Base-by-base conservation (phyloP, 2,113 vertebrate genomes). In the Lethenteron reissneri region DNA sequence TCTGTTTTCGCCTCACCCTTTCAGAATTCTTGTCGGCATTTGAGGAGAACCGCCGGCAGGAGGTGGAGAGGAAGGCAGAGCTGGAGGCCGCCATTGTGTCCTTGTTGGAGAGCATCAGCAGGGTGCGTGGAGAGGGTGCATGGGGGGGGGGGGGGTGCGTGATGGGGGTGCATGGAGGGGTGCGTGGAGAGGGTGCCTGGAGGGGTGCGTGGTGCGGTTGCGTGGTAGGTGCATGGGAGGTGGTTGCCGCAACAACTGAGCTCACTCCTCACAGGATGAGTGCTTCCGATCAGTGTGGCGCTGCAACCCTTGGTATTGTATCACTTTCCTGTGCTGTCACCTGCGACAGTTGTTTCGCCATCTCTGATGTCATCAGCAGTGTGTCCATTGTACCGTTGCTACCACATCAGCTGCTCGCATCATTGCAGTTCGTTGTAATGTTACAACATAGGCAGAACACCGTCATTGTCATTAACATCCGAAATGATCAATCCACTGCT, bases 101-200 rank as follows among this genome's bases (percentile, higher is more conserved):
- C 0, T 80, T 96, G 8, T 77, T 99, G 75, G 92, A 97, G 69
- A 87, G 86, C 15, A 83, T 80, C 7, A 95, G 90, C 81, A 83
- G 86, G 77, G 88, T 90, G 75, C 83, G 81, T 64, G 60, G 60
- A 19, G 60, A 64, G 60, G 60, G 14, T 64, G 60, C 60, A 17
- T 64, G 60, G 60, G 60, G 17, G 17, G 17, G 17, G 17, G 17
- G 17, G 17, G 60, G 60, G 14, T 64, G 60, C 60, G 60, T 64
- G 60, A 7, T 64, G 60, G 60, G 60, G 17, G 60, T 14, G 4
- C 2, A 4, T 15, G 17, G 60, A 64, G 17, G 60, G 14, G 14
- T 64, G 17, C 13, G 60, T 13, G 60, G 60, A 64, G 17, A 14
- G 60, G 60, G 17, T 64, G 60, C 2, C 60, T 14, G 60, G 13